Evolutionary conservation across 1,140 invertebrate genomes (phyloP).

Genomic region (Calliphora vicina): DNA sequence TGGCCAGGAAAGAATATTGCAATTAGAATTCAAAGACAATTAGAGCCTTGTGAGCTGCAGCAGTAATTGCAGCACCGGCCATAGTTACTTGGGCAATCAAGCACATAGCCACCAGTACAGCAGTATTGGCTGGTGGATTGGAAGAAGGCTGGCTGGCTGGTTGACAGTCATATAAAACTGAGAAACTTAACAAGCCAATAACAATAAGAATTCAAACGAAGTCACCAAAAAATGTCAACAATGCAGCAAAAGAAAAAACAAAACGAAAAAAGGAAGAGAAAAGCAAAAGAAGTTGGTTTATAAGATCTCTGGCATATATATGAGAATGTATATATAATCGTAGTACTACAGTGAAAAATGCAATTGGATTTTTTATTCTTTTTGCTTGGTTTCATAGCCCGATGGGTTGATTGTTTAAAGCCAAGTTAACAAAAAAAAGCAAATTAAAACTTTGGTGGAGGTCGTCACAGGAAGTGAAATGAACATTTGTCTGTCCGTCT

Average conservation of each 20-base stretch:
- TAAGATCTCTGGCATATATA: neutral
- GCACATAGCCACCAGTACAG: neutral
- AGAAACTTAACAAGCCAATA: constrained; percentile 28
- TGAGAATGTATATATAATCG: no score
- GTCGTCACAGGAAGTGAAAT: constrained; percentile 38
- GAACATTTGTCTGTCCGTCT: neutral
- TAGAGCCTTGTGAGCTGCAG: neutral
- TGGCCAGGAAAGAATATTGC: neutral
- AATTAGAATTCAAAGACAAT: constrained; percentile 27
- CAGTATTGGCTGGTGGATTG: neutral
- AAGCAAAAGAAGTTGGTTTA: neutral
- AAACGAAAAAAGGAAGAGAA: neutral
- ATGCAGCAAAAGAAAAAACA: constrained; percentile 31
- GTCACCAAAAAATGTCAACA: constrained; percentile 33
- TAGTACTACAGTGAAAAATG: neutral
- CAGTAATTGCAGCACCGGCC: neutral
- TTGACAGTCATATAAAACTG: neutral
- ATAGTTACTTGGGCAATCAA: neutral
- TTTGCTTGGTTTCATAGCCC: neutral
- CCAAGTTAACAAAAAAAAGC: neutral
- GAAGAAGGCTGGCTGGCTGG: no score
- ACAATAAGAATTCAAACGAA: constrained; percentile 33
- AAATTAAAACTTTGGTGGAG: constrained; percentile 40
- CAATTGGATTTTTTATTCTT: neutral
- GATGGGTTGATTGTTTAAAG: constrained; percentile 1